Evolutionary conservation across 2,113 vertebrate species (phyloP).

Genomic region (Calyptomena viridis): DNA sequence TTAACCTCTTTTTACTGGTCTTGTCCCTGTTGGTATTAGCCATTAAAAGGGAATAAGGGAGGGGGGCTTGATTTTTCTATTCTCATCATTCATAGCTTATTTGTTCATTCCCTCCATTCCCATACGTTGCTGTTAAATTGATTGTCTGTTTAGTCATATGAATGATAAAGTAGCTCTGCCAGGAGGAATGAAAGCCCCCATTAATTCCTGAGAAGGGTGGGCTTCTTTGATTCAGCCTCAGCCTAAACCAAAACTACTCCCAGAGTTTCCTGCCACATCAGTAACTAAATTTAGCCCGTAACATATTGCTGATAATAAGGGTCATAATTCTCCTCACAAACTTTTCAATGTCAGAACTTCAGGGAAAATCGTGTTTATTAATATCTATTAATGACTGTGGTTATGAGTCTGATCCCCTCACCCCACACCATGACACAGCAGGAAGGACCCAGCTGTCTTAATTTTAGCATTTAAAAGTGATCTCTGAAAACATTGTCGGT

Average conservation of each 20-base stretch:
- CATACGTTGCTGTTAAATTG: slow-evolving; percentile 93
- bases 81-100: slow-evolving; percentile 96
- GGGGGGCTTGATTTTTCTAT: slow-evolving; percentile 88
- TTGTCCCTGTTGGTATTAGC: slow-evolving; percentile 94
- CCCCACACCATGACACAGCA: not conserved
- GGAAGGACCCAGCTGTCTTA: not conserved
- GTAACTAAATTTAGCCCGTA: slow-evolving; percentile 49
- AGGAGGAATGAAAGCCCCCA: slow-evolving; percentile 82
- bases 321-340: slow-evolving; percentile 38
- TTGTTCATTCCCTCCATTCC: slow-evolving; percentile 93
- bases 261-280: slow-evolving; percentile 10
- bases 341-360: slow-evolving; percentile 49
- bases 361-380: slow-evolving; percentile 28
- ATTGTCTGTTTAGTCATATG: slow-evolving; percentile 97
- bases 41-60: slow-evolving; percentile 87
- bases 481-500: accelerated
- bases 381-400: not conserved
- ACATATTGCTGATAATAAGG: slow-evolving; percentile 25
- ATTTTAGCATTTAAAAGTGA: too few species aligned
- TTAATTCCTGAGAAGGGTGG: slow-evolving; percentile 79
- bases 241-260: slow-evolving; percentile 54
- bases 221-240: slow-evolving; percentile 66
- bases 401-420: not conserved
- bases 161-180: slow-evolving; percentile 90
- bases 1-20: slow-evolving; percentile 95